Evolutionary conservation across 2,888 invertebrate species (phyloP).

Genomic region (Sussaba pulchella): DNA sequence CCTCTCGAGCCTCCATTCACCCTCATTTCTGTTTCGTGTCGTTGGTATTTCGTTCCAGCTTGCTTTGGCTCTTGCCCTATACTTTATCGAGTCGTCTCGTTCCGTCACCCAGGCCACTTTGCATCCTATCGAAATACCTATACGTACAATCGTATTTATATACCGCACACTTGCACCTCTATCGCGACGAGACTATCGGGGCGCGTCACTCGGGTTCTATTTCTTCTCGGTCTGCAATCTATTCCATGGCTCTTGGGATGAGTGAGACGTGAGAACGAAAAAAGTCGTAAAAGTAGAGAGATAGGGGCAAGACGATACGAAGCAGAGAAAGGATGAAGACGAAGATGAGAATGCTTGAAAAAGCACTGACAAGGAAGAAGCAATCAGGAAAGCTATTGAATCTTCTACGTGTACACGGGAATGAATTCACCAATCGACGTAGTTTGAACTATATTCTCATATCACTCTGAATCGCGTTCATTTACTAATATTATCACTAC

Average conservation of each 20-base stretch:
- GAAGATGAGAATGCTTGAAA: slow-evolving; percentile 28
- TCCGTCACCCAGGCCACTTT: slow-evolving; percentile 55
- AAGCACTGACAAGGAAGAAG: slow-evolving; percentile 53
- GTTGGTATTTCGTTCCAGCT: slow-evolving; percentile 44
- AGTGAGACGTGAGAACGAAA: slow-evolving; percentile 13
- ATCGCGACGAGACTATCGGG: slow-evolving; percentile 50
- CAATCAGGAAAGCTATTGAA: slow-evolving; percentile 69
- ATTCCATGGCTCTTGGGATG: slow-evolving; percentile 46
- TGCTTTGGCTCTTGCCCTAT: slow-evolving; percentile 48
- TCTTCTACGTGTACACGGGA: slow-evolving; percentile 51
- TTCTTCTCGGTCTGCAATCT: slow-evolving; percentile 50
- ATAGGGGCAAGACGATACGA: slow-evolving; percentile 43
- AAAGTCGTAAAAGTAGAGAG: slow-evolving; percentile 39
- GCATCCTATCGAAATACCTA: slow-evolving; percentile 49
- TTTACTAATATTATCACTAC: slow-evolving; percentile 7
- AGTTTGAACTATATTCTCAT: slow-evolving; percentile 31
- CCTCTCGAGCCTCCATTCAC: slow-evolving; percentile 42
- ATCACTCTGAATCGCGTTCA: slow-evolving; percentile 7
- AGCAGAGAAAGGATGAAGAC: slow-evolving; percentile 39
- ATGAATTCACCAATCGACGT: slow-evolving; percentile 51
- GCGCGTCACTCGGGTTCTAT: slow-evolving; percentile 40
- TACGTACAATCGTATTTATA: slow-evolving; percentile 28
- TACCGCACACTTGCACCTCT: slow-evolving; percentile 12
- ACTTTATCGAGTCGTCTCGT: slow-evolving; percentile 65
- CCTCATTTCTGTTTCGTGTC: slow-evolving; percentile 15